Evolutionary conservation across 1,140 invertebrate genomes (phyloP).

Genomic region (Penaeus indicus): DNA sequence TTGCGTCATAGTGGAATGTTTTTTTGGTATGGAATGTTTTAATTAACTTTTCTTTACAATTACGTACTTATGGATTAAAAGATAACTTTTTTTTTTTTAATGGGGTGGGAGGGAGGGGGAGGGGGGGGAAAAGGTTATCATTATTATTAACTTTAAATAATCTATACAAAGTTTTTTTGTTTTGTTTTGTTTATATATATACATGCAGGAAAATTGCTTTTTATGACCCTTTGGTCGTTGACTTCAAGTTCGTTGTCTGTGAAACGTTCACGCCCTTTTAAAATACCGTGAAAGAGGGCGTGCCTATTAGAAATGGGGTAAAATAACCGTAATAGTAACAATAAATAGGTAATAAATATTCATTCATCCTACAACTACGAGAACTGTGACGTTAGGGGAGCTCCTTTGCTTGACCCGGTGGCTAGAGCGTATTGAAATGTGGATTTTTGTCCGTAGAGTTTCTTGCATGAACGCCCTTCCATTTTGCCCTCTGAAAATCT

Average conservation of each 20-base stretch:
- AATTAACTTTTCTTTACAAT: background rate
- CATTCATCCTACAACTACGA: constrained; percentile 50
- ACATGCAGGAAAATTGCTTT: constrained; percentile 43
- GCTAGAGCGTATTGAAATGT: constrained; percentile 37
- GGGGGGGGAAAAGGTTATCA: no score
- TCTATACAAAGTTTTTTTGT: constrained; percentile 47
- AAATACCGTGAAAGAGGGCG: constrained; percentile 21
- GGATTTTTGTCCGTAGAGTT: background rate
- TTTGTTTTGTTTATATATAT: constrained; percentile 8
- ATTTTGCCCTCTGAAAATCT: background rate
- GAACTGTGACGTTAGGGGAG: constrained; percentile 37
- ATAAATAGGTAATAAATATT: constrained; percentile 46
- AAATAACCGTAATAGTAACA: constrained; percentile 29
- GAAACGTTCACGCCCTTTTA: constrained; percentile 42
- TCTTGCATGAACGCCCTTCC: background rate
- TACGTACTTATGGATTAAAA: constrained; percentile 4
- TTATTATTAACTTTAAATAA: no score
- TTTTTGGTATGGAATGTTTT: constrained; percentile 32
- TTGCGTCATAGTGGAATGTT: constrained; percentile 23
- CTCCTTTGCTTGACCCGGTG: constrained; percentile 19
- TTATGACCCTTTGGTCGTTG: constrained; percentile 9
- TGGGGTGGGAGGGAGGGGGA: no score
- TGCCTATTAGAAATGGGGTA: constrained; percentile 14
- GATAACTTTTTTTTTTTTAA: background rate
- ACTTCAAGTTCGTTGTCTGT: constrained; percentile 49